These are phyloP conservation scores for Alloplasta piceator DNA, from an alignment of 2,888 invertebrate species.

Conservation along the genomic window DNA sequence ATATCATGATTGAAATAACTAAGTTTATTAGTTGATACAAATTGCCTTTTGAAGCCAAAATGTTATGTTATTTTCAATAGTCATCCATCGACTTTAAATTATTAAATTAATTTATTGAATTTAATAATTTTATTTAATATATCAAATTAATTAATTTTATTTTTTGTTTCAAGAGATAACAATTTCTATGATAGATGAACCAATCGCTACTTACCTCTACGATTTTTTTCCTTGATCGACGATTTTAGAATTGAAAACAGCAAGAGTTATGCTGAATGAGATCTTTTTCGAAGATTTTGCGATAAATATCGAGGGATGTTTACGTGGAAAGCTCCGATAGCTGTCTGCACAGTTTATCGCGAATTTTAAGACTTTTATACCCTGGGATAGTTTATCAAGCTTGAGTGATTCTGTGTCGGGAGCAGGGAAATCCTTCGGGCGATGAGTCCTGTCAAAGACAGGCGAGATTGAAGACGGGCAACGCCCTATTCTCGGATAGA, in stretches of 20 bases:
- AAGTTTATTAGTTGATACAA: too few relatives aligned
- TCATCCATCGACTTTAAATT: too few relatives aligned
- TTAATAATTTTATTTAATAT: not conserved
- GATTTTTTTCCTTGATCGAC: not conserved
- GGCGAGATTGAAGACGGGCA: slow-evolving; percentile 11
- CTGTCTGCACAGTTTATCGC: slow-evolving; percentile 38
- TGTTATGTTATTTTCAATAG: too few relatives aligned
- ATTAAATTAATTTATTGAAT: not conserved
- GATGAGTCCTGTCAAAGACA: slow-evolving; percentile 56
- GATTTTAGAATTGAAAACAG: not conserved
- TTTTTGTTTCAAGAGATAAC: not conserved
- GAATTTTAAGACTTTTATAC: slow-evolving; percentile 59
- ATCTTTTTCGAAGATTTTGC: not conserved
- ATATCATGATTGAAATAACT: too few relatives aligned
- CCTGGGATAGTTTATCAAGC: slow-evolving; percentile 26
- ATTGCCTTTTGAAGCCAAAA: too few relatives aligned
- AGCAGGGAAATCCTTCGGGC: slow-evolving; percentile 35
- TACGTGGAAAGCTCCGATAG: slow-evolving; percentile 18
- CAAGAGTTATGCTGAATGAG: not conserved
- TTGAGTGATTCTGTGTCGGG: slow-evolving; percentile 53
- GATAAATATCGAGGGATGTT: slow-evolving; percentile 24
- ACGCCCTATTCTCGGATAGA: not conserved
- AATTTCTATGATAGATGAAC: not conserved
- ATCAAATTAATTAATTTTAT: not conserved
- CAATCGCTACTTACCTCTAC: not conserved